Percentiles rank a stretch among this genome's conserved stretches.
Conservation (phyloP, 1,140 invertebrate genomes). For the Tachypleus tridentatus region DNA sequence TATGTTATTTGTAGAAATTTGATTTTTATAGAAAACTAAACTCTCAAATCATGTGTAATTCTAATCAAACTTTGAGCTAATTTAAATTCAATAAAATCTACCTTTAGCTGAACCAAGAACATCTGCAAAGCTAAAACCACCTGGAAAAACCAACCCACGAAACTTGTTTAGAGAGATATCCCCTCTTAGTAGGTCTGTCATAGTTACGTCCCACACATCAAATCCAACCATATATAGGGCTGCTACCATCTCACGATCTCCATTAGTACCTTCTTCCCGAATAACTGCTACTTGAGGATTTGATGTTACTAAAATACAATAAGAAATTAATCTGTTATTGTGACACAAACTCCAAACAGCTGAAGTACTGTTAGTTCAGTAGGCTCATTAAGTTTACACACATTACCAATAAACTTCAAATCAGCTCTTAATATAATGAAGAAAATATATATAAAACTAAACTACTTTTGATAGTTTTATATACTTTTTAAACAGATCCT, state of each 20-base stretch:
- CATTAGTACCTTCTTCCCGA: constrained; percentile 93
- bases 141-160: constrained; percentile 83
- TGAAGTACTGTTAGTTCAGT: no score
- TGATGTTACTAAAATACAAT: constrained; percentile 23
- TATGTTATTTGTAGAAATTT: no score
- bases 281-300: constrained; percentile 70
- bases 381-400: no score
- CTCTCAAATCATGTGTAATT: constrained; percentile 3
- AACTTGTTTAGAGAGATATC: constrained; percentile 62
- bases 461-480: no score
- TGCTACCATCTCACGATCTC: constrained; percentile 95
- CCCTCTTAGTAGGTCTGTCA: constrained; percentile 63
- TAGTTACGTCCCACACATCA: constrained; percentile 77
- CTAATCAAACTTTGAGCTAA: constrained; percentile 1
- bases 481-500: no score
- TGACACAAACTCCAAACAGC: neutral
- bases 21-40: neutral
- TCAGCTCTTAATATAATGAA: no score
- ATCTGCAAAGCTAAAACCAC: constrained; percentile 97
- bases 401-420: no score
- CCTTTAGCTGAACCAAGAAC: constrained; percentile 91
- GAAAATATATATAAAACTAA: no score
- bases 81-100: constrained; percentile 19
- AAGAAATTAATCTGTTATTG: constrained; percentile 4
- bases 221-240: constrained; percentile 83